Evolutionary conservation across 2,888 invertebrate genomes (phyloP).

Genomic region (Drymonia ruficornis): DNA sequence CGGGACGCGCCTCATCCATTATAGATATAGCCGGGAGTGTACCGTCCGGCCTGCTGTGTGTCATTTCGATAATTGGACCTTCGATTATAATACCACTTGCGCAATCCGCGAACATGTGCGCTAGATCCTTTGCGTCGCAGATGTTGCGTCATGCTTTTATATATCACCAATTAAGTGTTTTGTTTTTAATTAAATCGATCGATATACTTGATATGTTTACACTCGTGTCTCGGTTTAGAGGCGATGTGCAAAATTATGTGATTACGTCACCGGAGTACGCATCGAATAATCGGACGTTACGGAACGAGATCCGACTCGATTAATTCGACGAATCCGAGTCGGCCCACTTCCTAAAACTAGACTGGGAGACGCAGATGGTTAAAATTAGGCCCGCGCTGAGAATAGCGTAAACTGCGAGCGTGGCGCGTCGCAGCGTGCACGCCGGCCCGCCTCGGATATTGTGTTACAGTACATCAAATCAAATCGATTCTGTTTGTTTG

Average conservation of each 20-base stretch:
- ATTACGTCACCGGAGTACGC: conserved; percentile 24
- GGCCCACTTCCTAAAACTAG: conserved; percentile 83
- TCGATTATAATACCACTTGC: conserved; percentile 64
- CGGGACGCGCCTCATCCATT: conserved; percentile 81
- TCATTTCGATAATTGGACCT: conserved; percentile 82
- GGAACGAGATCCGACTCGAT: conserved; percentile 49
- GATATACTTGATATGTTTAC: conserved; percentile 26
- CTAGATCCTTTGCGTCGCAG: conserved; percentile 73
- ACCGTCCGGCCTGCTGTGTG: conserved; percentile 69
- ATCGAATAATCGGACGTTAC: conserved; percentile 35
- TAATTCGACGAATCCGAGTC: conserved; percentile 67
- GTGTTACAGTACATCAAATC: conserved; percentile 73
- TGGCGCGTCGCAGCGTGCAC: conserved; percentile 67
- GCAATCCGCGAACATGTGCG: conserved; percentile 72
- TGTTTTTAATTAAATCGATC: conserved; percentile 51
- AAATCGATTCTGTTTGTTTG: conserved; percentile 44
- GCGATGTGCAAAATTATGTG: conserved; percentile 19
- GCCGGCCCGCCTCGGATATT: conserved; percentile 69
- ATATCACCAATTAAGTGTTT: conserved; percentile 68
- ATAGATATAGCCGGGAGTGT: conserved; percentile 76
- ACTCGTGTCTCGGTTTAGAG: conserved; percentile 25
- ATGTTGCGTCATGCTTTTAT: conserved; percentile 69
- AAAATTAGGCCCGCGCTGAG: conserved; percentile 81
- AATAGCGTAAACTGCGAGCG: conserved; percentile 79
- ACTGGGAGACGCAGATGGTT: conserved; percentile 83